Conservation (phyloP, 2,113 vertebrate species). For the Malurus melanocephalus region DNA sequence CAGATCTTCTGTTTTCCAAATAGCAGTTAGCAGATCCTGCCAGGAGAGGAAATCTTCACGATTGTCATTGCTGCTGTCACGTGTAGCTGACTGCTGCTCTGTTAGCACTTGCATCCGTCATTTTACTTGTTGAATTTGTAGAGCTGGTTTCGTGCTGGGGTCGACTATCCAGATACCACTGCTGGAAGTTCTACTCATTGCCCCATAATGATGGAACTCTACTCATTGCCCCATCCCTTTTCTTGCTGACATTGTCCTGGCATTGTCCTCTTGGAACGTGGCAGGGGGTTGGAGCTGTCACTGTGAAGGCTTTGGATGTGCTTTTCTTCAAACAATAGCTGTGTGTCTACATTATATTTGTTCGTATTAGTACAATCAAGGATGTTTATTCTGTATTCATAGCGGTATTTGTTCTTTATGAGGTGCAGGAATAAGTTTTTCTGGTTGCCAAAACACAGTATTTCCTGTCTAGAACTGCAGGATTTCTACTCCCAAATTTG, state of each 20-base stretch:
- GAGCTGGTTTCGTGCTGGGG: background rate
- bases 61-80: slow-evolving; percentile 20
- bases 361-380: background rate
- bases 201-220: rapidly evolving
- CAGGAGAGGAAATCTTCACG: slow-evolving; percentile 4
- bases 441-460: background rate
- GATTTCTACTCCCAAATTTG: background rate
- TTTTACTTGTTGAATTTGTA: background rate
- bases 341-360: background rate
- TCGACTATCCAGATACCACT: background rate
- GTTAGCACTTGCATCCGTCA: background rate
- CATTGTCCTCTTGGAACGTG: background rate
- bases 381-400: background rate
- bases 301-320: background rate
- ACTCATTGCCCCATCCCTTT: background rate
- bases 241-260: background rate
- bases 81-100: background rate
- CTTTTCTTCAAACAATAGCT: background rate
- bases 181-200: background rate
- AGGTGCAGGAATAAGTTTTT: background rate
- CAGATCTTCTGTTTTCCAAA: slow-evolving; percentile 4
- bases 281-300: background rate
- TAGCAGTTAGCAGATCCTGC: background rate
- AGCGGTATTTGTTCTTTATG: background rate
- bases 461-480: background rate